Evolutionary conservation across 2,888 invertebrate genomes (phyloP).

Genomic region (Eupsilia transversa): DNA sequence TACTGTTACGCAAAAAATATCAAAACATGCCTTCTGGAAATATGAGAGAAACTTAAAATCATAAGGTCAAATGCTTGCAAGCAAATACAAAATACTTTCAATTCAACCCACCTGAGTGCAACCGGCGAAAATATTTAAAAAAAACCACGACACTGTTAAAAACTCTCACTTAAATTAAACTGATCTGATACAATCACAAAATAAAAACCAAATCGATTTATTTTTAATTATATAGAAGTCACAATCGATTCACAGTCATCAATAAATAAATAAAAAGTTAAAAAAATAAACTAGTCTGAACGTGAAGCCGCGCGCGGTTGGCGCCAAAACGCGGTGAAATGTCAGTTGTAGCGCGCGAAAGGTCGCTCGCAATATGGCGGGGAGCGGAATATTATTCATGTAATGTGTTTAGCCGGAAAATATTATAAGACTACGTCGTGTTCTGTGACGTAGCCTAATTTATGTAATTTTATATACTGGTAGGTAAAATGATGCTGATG

Average conservation of each 20-base stretch:
- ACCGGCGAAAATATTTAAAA: conserved; percentile 21
- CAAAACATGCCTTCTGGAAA: no score
- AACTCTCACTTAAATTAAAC: conserved; percentile 37
- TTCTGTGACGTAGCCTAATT: conserved; percentile 44
- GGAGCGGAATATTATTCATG: conserved; percentile 73
- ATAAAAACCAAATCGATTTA: not conserved
- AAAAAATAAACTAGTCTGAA: conserved; percentile 23
- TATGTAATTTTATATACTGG: conserved; percentile 16
- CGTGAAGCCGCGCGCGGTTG: conserved; percentile 70
- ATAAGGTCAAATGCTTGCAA: conserved; percentile 39
- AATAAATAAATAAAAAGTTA: conserved; percentile 29
- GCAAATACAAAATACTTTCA: conserved; percentile 22
- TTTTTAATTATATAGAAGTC: conserved; percentile 1
- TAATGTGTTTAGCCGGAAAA: conserved; percentile 64
- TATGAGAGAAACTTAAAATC: conserved; percentile 25
- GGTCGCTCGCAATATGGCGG: conserved; percentile 74
- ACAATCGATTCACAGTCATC: conserved; percentile 25
- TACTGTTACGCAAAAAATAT: no score
- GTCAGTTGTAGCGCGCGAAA: conserved; percentile 79
- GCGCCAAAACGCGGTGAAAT: conserved; percentile 84
- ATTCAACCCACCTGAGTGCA: conserved; percentile 48
- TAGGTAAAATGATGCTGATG: not conserved
- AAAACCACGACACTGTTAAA: conserved; percentile 47
- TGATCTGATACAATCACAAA: conserved; percentile 16
- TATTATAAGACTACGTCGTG: conserved; percentile 51